Percentiles rank a stretch among this genome's conserved stretches.
Conservation (phyloP, 2,113 vertebrate genomes). For the Oenanthe melanoleuca region DNA sequence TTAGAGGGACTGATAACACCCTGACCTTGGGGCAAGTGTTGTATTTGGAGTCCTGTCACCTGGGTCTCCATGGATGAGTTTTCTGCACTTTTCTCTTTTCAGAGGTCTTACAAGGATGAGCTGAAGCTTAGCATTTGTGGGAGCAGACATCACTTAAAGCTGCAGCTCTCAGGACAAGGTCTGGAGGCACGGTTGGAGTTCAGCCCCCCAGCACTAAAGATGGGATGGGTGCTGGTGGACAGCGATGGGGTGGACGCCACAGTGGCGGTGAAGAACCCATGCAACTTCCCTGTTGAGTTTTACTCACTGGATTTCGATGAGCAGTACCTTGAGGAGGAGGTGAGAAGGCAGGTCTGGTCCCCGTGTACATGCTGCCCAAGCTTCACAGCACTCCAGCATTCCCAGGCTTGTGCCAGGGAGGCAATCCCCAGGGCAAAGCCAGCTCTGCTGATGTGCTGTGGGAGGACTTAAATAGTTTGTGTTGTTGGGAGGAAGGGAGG, state of each 20-base stretch:
- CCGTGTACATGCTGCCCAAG: background rate
- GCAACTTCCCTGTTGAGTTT: no score
- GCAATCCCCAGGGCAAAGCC: background rate
- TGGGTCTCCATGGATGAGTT: background rate
- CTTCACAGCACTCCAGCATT: background rate
- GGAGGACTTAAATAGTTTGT: background rate
- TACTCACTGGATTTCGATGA: no score
- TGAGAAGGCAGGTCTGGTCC: no score
- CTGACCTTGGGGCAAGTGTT: no score
- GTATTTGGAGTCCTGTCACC: background rate
- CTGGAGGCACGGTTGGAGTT: conserved; percentile 85
- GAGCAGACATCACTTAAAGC: conserved; percentile 69
- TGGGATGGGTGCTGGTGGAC: conserved; percentile 58
- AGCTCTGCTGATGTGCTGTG: background rate
- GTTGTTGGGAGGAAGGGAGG: background rate
- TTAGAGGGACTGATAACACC: no score
- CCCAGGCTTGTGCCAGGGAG: background rate
- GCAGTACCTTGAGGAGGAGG: no score
- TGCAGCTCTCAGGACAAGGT: conserved; percentile 78
- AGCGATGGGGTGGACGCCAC: no score
- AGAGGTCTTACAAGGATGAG: conserved; percentile 81
- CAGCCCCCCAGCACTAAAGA: conserved; percentile 66
- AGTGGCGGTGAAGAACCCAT: no score
- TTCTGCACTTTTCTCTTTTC: background rate
- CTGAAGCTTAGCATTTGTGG: conserved; percentile 77